Evolutionary conservation across 2,888 invertebrate genomes (phyloP).

Genomic region (Nephrotoma guestfalica): DNA sequence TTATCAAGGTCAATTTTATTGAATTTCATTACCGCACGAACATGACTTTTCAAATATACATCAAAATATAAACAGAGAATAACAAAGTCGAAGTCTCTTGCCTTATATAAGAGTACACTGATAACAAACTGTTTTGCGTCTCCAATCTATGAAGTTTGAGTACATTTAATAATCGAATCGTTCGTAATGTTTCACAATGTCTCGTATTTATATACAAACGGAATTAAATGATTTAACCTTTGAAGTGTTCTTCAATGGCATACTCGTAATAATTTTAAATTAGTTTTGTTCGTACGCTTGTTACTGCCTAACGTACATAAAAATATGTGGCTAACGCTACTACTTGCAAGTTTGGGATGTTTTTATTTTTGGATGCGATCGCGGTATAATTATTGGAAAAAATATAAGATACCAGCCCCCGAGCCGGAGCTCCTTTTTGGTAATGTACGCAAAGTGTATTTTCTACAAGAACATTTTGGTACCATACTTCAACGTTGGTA

Average conservation of each 20-base stretch:
- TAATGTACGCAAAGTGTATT: neutral
- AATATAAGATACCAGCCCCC: neutral
- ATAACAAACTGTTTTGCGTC: too few species aligned
- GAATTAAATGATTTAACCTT: neutral
- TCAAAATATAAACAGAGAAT: too few species aligned
- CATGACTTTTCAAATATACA: too few species aligned
- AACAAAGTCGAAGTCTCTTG: too few species aligned
- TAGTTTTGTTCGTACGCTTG: neutral
- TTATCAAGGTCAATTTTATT: too few species aligned
- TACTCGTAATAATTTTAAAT: neutral
- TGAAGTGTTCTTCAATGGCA: neutral
- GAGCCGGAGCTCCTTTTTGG: neutral
- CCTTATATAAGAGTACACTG: too few species aligned
- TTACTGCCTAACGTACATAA: neutral
- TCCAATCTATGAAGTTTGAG: too few species aligned
- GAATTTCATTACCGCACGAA: too few species aligned
- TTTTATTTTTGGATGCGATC: neutral
- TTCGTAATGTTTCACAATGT: too few species aligned
- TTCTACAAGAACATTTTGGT: neutral
- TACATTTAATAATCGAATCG: too few species aligned
- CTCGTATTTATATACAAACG: too few species aligned
- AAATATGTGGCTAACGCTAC: neutral
- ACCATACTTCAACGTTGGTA: neutral
- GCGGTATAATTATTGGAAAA: neutral
- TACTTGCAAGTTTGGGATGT: neutral